These are phyloP conservation scores for Rousettus madagascariensis DNA, from an alignment of 2,797 vertebrate genomes.

Conservation along the genomic window DNA sequence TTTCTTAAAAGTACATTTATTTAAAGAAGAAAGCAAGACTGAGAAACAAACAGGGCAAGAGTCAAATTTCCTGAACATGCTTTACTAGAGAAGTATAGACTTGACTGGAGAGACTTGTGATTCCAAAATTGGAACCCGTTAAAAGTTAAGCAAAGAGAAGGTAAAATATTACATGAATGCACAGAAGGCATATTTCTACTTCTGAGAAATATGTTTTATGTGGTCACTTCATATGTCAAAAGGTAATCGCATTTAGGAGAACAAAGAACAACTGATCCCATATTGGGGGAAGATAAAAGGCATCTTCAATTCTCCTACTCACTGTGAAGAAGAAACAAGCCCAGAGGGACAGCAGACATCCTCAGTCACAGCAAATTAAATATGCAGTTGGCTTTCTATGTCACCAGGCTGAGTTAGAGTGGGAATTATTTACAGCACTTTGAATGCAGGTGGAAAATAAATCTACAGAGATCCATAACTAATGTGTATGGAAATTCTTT, in stretches of 20 bases:
- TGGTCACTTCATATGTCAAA: not conserved
- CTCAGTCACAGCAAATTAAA: slow-evolving; percentile 7
- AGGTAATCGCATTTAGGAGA: slow-evolving; percentile 30
- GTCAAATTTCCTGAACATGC: not conserved
- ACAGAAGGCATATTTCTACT: not conserved
- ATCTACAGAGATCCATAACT: slow-evolving; percentile 37
- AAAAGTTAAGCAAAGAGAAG: slow-evolving; percentile 36
- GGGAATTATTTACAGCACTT: slow-evolving; percentile 34
- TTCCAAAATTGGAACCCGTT: not conserved
- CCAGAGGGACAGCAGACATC: not conserved
- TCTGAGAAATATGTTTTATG: not conserved
- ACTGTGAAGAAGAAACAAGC: not conserved
- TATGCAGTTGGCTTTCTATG: not conserved
- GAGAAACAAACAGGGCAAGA: not conserved
- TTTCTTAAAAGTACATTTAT: not conserved
- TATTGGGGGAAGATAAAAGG: slow-evolving; percentile 18
- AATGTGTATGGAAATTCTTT: not conserved
- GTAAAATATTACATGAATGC: not conserved
- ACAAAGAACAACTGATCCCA: not conserved
- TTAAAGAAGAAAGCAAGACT: not conserved
- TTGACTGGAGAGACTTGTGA: not conserved
- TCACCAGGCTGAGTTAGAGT: slow-evolving; percentile 28
- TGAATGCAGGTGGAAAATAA: slow-evolving; percentile 51
- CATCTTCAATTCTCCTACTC: not conserved
- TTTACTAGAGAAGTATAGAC: not conserved